Base-by-base conservation (phyloP, 1,140 invertebrate species). In the Trachelipus rathkii region DNA sequence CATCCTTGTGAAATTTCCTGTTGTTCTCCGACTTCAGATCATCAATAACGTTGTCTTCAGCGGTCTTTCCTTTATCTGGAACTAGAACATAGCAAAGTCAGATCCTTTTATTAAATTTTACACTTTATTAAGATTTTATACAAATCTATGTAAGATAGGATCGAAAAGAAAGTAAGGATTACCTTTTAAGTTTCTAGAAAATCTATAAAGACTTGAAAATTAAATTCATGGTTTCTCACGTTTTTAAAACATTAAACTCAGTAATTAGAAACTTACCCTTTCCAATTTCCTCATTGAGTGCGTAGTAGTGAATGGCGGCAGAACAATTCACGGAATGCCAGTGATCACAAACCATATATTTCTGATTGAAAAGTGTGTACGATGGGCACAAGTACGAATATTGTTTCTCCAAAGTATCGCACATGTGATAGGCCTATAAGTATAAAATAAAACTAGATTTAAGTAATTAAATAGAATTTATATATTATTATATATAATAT, bases 261-360 rank as follows among this genome's bases (percentile, higher is more conserved):
- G n/a, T 33, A 33, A 3, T 33, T 33, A 33, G 33, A 33, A 33
- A 33, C 33, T 89, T 88, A 72, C 88, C 87, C 74, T 91, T 89
- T 13, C 90, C 90, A 74, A 92, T 91, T 15, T 91, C 84, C 7
- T 90, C 83, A 84, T 92, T 92, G 13, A 90, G 90, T 23, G 87
- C 86, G 82, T 91, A 92, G 83, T 91, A 88, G 44, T 85, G 85
- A 80, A 90, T 88, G 0, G 91, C 88, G 78, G 86, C 87, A 77
- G 89, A 89, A 81, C 91, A 93, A 84, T 92, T 90, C n/a, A 93
- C 91, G 89, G 92, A 92, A 82, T 92, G 92, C 90, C 91, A 92
- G 83, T 92, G 91, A 83, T 92, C 91, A 81, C 91, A 93, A 81
- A 92, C 89, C 74, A 92, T 86, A 89, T 92, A 92, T 33, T 90